Conservation (phyloP, 2,888 invertebrate species). For the Drosophila pseudotalamancana region DNA sequence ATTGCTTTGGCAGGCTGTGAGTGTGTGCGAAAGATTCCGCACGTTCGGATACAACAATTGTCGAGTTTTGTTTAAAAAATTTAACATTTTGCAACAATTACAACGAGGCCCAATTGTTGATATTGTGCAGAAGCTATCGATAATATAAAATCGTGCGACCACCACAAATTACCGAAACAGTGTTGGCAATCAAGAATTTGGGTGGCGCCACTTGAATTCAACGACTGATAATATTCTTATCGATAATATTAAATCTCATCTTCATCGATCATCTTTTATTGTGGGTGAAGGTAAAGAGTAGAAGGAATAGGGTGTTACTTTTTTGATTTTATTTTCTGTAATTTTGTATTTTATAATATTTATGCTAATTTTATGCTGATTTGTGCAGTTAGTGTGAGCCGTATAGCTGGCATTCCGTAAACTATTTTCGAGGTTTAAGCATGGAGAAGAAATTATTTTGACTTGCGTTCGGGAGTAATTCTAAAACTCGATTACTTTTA, state of each 20-base stretch:
- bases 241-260: too few relatives aligned
- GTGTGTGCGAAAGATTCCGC: conserved; percentile 49
- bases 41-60: conserved; percentile 54
- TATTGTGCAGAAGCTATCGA: conserved; percentile 25
- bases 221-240: too few relatives aligned
- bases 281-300: too few relatives aligned
- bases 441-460: conserved; percentile 33
- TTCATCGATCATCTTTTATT: too few relatives aligned
- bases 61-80: conserved; percentile 75
- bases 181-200: neutral
- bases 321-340: conserved; percentile 12
- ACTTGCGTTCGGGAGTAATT: neutral
- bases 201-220: too few relatives aligned
- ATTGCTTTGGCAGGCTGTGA: conserved; percentile 29
- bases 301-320: too few relatives aligned
- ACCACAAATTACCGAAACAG: conserved; percentile 10
- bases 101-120: conserved; percentile 21
- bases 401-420: neutral
- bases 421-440: conserved; percentile 4
- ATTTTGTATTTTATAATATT: conserved; percentile 8
- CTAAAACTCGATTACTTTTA: neutral
- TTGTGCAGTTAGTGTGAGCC: neutral
- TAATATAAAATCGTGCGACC: conserved; percentile 1
- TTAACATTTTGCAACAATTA: conserved; percentile 67
- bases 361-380: neutral